A percentile compares a stretch with the other conserved stretches of the same genome.
These are phyloP conservation scores for Venturia canescens DNA, from an alignment of 1,140 invertebrate species.

Conservation along the genomic window DNA sequence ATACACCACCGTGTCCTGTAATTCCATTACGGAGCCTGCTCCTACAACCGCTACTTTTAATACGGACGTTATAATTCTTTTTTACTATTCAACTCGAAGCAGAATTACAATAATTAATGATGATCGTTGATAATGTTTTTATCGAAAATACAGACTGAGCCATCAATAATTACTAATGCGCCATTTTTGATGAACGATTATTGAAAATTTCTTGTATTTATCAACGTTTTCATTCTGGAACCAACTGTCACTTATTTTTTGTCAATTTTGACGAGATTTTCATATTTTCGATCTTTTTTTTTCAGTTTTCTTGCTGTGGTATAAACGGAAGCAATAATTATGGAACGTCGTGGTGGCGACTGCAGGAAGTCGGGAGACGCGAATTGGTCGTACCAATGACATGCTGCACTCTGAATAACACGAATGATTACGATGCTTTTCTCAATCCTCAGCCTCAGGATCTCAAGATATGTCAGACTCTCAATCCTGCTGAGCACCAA, in stretches of 20 bases:
- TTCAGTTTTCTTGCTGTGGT: constrained; percentile 89
- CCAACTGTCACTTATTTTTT: too few species aligned
- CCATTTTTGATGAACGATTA: too few species aligned
- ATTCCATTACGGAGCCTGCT: neutral
- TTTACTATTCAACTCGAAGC: too few species aligned
- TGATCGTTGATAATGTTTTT: too few species aligned
- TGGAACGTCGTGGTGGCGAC: constrained; percentile 87
- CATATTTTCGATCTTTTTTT: constrained; percentile 27
- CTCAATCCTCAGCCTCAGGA: constrained; percentile 87
- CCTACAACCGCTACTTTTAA: too few species aligned
- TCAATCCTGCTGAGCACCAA: constrained; percentile 79
- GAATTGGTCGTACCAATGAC: constrained; percentile 86
- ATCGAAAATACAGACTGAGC: too few species aligned
- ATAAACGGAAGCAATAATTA: constrained; percentile 88
- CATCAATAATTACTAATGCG: too few species aligned
- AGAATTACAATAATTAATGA: too few species aligned
- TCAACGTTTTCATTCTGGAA: neutral
- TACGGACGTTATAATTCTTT: too few species aligned
- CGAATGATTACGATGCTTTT: constrained; percentile 79
- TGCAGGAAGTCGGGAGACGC: constrained; percentile 83
- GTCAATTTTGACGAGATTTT: neutral
- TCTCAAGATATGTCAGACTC: constrained; percentile 83
- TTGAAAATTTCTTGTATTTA: neutral
- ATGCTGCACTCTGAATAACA: constrained; percentile 86
- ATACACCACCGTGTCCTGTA: neutral